Base-by-base conservation (phyloP, 2,888 invertebrate genomes). In the Candidula unifasciata region DNA sequence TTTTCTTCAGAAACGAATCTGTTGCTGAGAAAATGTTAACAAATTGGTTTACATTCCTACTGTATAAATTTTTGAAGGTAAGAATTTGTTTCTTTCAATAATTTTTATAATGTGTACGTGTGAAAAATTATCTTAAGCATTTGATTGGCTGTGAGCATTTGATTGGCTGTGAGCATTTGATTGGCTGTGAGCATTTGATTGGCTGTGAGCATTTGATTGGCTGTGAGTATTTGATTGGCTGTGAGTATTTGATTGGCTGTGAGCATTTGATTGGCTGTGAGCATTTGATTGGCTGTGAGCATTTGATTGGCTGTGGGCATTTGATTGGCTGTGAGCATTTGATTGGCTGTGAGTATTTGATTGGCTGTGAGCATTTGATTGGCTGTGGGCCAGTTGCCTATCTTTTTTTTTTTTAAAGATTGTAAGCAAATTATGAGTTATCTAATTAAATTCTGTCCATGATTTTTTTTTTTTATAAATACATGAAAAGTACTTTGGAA, bases 1-100 rank as follows among this genome's bases (percentile, higher is more conserved):
- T 35, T 66, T 27, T 44, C 27, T 74, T 16, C 86, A 90, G 96
- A 89, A 99, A 99, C 66, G 99, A 99, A 94, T 99, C 99, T 94
- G 99, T 99, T 10, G 99, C 99, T 33, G 99, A 99, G 94, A 98
- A 99, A 95, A 99, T 99, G 99, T 95, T 99, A 79, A 98, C 99
- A 90, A 98, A 99, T 86, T 99, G 99, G 99, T 99, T 99, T 94
- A 99, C 99, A 87, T 99, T 99, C 95, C 95, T 99, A 87, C 95
- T 99, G 91, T 99, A 99, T 94, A 98, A 98, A 95, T 99, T 99
- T 95, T 95, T 99, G 91, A 96, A 92, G 92, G 94, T 94, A 88
- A 90, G 82, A n/a, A 24, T 13, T 10, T 10, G 44, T 44, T 10
- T 44, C 6, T 13, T 44, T 6, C 6, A 44, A 44, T 44, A 6